Evolutionary conservation across 2,888 invertebrate species (phyloP).

Genomic region (Cheilosia urbana): DNA sequence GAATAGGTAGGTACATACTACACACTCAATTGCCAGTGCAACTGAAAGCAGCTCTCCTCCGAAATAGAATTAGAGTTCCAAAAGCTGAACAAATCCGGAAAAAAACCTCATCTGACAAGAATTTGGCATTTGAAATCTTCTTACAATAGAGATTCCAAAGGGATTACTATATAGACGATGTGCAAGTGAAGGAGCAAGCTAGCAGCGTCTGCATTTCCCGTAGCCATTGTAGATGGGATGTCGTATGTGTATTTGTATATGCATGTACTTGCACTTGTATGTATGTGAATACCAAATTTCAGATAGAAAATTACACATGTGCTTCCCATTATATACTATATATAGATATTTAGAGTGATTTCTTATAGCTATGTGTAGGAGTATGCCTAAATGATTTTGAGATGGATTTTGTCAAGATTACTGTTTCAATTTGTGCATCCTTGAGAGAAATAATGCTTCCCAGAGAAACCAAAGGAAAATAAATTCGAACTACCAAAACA

Average conservation of each 20-base stretch:
- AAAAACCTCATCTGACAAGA: conserved; percentile 66
- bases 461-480: conserved; percentile 4
- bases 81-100: conserved; percentile 63
- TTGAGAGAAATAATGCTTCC: conserved; percentile 48
- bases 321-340: not conserved
- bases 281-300: conserved; percentile 10
- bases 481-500: conserved; percentile 23
- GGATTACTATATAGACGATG: conserved; percentile 53
- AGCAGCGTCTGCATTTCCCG: conserved; percentile 38
- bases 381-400: conserved; percentile 61
- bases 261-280: not conserved
- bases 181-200: conserved; percentile 17
- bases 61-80: conserved; percentile 61
- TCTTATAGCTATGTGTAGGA: not conserved
- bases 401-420: conserved; percentile 59
- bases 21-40: conserved; percentile 41
- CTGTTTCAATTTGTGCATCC: conserved; percentile 63
- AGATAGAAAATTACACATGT: conserved; percentile 22
- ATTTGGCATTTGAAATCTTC: conserved; percentile 73
- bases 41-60: conserved; percentile 47
- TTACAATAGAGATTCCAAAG: conserved; percentile 66
- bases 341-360: not conserved
- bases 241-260: not conserved
- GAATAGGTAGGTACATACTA: conserved; percentile 11
- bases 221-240: conserved; percentile 6